These are phyloP conservation scores for Lithophane socia DNA, from an alignment of 2,888 invertebrate genomes.

Conservation along the genomic window DNA sequence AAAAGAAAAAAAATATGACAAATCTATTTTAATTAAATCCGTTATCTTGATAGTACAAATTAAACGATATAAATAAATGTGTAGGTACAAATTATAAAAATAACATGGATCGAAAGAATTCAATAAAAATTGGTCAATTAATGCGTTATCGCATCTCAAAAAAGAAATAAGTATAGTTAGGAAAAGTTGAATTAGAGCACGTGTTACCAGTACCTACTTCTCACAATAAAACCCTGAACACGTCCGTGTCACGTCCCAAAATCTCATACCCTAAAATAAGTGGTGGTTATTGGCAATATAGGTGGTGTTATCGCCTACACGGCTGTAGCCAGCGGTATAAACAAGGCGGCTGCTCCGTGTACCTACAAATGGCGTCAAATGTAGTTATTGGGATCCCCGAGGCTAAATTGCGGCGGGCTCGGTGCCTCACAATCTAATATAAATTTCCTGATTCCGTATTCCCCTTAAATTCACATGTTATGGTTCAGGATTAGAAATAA, in stretches of 20 bases:
- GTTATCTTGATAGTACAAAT: no score
- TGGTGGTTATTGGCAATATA: conserved; percentile 66
- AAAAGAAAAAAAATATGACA: not conserved
- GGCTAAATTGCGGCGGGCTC: conserved; percentile 75
- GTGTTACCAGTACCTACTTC: not conserved
- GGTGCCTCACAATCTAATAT: conserved; percentile 75
- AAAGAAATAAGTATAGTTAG: not conserved
- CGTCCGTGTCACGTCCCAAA: conserved; percentile 44
- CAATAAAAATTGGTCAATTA: not conserved
- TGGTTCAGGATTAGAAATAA: conserved; percentile 62
- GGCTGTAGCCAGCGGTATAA: conserved; percentile 44
- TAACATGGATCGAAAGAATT: not conserved
- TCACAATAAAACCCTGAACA: not conserved
- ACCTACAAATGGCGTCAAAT: conserved; percentile 76
- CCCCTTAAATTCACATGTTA: conserved; percentile 62
- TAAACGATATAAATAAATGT: no score
- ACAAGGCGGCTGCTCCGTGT: conserved; percentile 59
- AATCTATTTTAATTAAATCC: no score
- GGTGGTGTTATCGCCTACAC: conserved; percentile 52
- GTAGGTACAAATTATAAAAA: no score
- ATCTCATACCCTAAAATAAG: conserved; percentile 57
- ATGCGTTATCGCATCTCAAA: not conserved
- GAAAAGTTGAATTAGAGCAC: not conserved
- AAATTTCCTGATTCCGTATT: conserved; percentile 74
- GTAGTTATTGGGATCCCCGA: conserved; percentile 76